A percentile compares a stretch with the other conserved stretches of the same genome.
phyloP scores from a whole-genome alignment of 2,113 vertebrate species.

The Engraulis encrasicolus region DNA sequence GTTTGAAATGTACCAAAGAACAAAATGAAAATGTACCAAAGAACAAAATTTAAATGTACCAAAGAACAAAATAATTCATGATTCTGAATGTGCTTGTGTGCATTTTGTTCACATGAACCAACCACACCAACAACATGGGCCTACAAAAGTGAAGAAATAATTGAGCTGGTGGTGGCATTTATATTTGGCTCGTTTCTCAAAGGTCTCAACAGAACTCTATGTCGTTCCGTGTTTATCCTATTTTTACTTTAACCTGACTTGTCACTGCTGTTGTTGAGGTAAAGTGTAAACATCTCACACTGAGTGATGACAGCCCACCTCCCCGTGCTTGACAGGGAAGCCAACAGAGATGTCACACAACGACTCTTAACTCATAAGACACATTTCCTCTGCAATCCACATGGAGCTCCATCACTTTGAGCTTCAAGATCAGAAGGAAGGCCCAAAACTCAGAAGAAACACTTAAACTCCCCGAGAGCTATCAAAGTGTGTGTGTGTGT shows the following conservation, averaged over 20 bases:
- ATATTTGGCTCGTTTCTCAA: background rate
- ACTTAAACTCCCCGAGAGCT: background rate
- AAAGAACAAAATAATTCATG: background rate
- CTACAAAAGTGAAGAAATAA: background rate
- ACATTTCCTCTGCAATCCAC: background rate
- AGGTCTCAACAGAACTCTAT: background rate
- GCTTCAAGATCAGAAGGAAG: background rate
- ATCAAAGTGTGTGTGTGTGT: too few species aligned
- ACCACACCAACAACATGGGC: background rate
- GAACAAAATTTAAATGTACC: too few species aligned
- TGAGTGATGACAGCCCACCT: background rate
- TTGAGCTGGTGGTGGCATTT: background rate
- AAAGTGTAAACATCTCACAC: background rate
- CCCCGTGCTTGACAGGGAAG: background rate
- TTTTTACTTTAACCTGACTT: background rate
- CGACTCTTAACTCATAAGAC: background rate
- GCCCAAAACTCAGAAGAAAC: background rate
- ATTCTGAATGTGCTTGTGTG: background rate
- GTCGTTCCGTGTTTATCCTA: background rate
- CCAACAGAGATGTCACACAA: background rate
- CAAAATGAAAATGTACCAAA: background rate
- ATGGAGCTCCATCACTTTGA: background rate
- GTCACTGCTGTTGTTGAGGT: background rate
- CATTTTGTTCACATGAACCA: background rate
- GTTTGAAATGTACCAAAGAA: too few species aligned